Evolutionary conservation across 2,113 vertebrate genomes (phyloP).

Genomic region (Oryctolagus cuniculus): mOryCun1.1 NC_091453.1:85959501-85960000

Average conservation of each 20-base stretch:
- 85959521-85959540: slow-evolving; percentile 10
- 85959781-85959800: not conserved
- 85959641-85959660: too few relatives aligned
- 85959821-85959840: not conserved
- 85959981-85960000: slow-evolving; percentile 3
- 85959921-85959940: not conserved
- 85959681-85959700: too few relatives aligned
- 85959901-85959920: not conserved
- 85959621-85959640: too few relatives aligned
- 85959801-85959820: not conserved
- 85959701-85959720: too few relatives aligned
- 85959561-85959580: slow-evolving; percentile 2
- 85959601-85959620: not conserved
- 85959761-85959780: slow-evolving; percentile 35
- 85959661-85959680: too few relatives aligned
- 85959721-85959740: too few relatives aligned
- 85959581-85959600: not conserved
- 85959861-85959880: not conserved
- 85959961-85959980: slow-evolving; percentile 17
- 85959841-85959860: slow-evolving; percentile 5
- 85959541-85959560: not conserved
- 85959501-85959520: slow-evolving; percentile 23
- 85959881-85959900: not conserved
- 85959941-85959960: not conserved
- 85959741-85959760: not conserved